These are phyloP conservation scores for Drosophila mauritiana DNA, from an alignment of 1,140 invertebrate species.

Conservation along the genomic window DNA sequence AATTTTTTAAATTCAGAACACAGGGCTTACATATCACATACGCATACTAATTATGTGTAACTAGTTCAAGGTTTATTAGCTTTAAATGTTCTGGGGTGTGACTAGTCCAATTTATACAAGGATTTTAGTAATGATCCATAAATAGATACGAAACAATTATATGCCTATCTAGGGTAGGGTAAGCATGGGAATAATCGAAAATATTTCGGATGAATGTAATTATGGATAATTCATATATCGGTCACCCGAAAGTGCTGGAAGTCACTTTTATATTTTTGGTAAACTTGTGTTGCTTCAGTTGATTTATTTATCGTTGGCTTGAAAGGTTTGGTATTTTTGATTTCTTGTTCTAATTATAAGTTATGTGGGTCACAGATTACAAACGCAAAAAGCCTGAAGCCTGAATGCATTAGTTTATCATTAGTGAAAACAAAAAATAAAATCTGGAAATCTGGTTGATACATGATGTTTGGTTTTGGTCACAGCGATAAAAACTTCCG, in stretches of 20 bases:
- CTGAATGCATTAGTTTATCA: constrained; percentile 1
- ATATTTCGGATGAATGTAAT: constrained; percentile 29
- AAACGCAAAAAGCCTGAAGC: constrained; percentile 28
- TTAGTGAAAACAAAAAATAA: constrained; percentile 22
- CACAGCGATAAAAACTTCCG: not conserved
- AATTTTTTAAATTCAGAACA: too few species aligned
- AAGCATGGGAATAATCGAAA: constrained; percentile 16
- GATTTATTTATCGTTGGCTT: not conserved
- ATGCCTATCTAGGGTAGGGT: not conserved
- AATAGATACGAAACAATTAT: constrained; percentile 21
- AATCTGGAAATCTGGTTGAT: constrained; percentile 6
- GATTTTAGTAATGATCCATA: constrained; percentile 23
- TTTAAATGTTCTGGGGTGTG: constrained; percentile 7
- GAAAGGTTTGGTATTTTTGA: not conserved
- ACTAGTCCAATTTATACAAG: constrained; percentile 6
- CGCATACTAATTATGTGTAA: not conserved
- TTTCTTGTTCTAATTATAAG: not conserved
- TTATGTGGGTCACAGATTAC: constrained; percentile 21
- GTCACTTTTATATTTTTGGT: constrained; percentile 7
- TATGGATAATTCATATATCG: constrained; percentile 48
- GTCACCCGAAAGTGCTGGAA: constrained; percentile 21
- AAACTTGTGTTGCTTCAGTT: not conserved
- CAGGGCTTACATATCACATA: not conserved
- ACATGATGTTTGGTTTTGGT: not conserved
- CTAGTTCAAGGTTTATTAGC: constrained; percentile 28